Evolutionary conservation across 2,113 vertebrate genomes (phyloP).

Genomic region (Atrichornis clamosus): DNA sequence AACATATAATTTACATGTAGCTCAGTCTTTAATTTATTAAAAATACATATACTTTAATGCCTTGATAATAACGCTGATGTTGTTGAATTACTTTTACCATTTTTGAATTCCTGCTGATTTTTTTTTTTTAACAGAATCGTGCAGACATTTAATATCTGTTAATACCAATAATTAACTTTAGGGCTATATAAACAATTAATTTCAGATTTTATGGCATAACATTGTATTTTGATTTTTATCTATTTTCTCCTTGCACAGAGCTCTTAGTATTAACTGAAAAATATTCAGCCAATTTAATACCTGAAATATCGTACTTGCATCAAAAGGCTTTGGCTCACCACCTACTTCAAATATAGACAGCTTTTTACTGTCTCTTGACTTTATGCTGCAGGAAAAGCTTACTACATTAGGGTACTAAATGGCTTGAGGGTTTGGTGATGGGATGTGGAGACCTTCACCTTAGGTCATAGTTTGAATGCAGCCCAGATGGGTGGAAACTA

Average conservation of each 20-base stretch:
- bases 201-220: background rate
- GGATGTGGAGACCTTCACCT: slow-evolving; percentile 64
- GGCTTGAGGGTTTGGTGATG: slow-evolving; percentile 45
- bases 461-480: slow-evolving; percentile 52
- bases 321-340: background rate
- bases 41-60: background rate
- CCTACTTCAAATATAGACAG: background rate
- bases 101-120: background rate
- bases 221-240: background rate
- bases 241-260: background rate
- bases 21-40: background rate
- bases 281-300: background rate
- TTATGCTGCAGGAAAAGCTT: background rate
- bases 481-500: slow-evolving; percentile 59
- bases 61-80: background rate
- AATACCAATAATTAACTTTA: background rate
- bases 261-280: background rate
- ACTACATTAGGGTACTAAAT: background rate
- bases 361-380: slow-evolving; percentile 19
- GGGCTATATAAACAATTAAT: background rate
- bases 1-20: slow-evolving; percentile 24
- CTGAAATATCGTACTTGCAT: background rate
- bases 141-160: background rate
- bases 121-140: background rate
- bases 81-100: background rate